Evolutionary conservation across 2,113 vertebrate species (phyloP).

Genomic region (Patagioenas fasciata): DNA sequence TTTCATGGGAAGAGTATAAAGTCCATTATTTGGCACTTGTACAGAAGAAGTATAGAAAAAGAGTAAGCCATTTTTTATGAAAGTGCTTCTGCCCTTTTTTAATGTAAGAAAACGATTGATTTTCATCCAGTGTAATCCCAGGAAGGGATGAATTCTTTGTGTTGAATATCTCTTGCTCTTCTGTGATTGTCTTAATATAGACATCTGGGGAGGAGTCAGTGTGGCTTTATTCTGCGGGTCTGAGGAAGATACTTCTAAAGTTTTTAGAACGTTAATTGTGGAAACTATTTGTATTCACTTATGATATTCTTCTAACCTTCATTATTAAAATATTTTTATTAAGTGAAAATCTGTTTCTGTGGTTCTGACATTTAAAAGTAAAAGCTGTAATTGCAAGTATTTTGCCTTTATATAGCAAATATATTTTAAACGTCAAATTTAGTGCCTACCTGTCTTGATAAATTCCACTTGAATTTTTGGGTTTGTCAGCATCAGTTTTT

Average conservation of each 20-base stretch:
- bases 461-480: not conserved
- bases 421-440: not conserved
- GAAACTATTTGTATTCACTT: not conserved
- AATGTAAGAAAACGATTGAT: not conserved
- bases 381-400: not conserved
- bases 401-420: not conserved
- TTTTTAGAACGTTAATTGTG: not conserved
- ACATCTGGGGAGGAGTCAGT: fast-evolving
- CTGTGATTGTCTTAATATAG: not conserved
- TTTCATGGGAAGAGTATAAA: not conserved
- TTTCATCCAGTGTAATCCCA: not conserved
- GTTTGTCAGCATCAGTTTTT: not conserved
- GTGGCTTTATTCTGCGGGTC: not conserved
- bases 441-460: not conserved
- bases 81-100: not conserved
- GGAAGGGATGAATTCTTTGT: not conserved
- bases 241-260: not conserved
- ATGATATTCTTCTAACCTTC: not conserved
- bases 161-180: not conserved
- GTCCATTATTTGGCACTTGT: not conserved
- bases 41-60: not conserved
- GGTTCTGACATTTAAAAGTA: not conserved
- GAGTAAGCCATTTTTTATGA: not conserved
- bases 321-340: not conserved
- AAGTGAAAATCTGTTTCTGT: not conserved